These are phyloP conservation scores for Gorsachius goisagi DNA, from an alignment of 2,113 vertebrate genomes.

Conservation along the genomic window DNA sequence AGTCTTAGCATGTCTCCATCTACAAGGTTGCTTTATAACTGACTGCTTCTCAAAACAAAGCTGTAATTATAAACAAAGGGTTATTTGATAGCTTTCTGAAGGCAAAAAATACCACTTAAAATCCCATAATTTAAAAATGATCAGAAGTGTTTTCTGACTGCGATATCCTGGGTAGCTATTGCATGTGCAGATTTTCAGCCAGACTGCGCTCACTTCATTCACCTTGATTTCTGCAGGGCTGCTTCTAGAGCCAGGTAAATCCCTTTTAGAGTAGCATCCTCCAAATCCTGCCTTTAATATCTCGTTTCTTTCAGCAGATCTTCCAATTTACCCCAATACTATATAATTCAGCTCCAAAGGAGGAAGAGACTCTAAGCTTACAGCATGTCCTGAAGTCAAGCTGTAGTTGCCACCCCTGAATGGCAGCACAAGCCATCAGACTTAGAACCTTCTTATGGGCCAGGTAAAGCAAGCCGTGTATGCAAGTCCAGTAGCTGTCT, in stretches of 20 bases:
- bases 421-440: not conserved
- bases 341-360: not conserved
- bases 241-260: not conserved
- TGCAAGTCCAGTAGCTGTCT: not conserved
- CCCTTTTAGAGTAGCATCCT: not conserved
- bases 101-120: conserved; percentile 17
- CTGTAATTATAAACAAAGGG: conserved; percentile 3
- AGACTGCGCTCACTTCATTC: not conserved
- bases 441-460: not conserved
- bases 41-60: conserved; percentile 2
- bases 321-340: not conserved
- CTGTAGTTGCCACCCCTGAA: not conserved
- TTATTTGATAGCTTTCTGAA: conserved; percentile 32
- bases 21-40: not conserved
- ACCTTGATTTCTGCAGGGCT: not conserved
- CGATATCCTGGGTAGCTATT: not conserved
- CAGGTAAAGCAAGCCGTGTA: not conserved
- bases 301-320: not conserved
- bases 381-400: not conserved
- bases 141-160: not conserved
- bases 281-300: not conserved
- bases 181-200: not conserved
- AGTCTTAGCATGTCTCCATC: not conserved
- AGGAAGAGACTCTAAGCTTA: not conserved
- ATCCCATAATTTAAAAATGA: not conserved